Evolutionary conservation across 2,888 invertebrate species (phyloP).

Genomic region (Eugnorisma glareosa): DNA sequence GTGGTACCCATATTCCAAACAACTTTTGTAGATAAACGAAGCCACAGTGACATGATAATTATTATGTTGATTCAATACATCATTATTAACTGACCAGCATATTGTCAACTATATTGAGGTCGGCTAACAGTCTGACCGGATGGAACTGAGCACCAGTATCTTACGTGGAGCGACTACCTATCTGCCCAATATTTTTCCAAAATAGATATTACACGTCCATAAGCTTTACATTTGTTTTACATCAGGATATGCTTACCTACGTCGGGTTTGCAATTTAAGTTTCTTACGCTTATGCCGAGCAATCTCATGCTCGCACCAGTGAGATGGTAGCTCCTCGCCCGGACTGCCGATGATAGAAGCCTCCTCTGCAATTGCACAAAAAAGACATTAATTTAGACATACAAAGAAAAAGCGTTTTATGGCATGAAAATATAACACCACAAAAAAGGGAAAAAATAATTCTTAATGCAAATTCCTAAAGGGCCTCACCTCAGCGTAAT

Average conservation of each 20-base stretch:
- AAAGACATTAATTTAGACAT: neutral
- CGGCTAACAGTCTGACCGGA: neutral
- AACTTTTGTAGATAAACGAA: neutral
- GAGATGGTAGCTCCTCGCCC: constrained; percentile 83
- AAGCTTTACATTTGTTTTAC: neutral
- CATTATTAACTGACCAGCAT: neutral
- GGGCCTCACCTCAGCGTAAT: neutral
- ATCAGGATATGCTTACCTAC: constrained; percentile 68
- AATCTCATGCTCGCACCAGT: constrained; percentile 88
- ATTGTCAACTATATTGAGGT: neutral
- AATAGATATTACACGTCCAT: neutral
- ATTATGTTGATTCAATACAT: neutral
- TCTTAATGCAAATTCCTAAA: neutral
- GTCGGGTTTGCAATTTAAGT: constrained; percentile 83
- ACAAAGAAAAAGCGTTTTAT: neutral
- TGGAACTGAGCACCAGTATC: neutral
- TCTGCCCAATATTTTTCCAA: neutral
- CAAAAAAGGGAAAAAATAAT: neutral
- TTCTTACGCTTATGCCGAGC: constrained; percentile 82
- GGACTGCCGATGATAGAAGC: constrained; percentile 85
- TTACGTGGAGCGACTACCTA: neutral
- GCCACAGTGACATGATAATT: neutral
- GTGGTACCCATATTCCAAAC: neutral
- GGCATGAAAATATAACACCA: neutral
- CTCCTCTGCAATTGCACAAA: constrained; percentile 79